Evolutionary conservation across 2,797 vertebrate species (phyloP), one percentile per base, ranked within the genome.

Genomic region (Crax fasciolata): DNA sequence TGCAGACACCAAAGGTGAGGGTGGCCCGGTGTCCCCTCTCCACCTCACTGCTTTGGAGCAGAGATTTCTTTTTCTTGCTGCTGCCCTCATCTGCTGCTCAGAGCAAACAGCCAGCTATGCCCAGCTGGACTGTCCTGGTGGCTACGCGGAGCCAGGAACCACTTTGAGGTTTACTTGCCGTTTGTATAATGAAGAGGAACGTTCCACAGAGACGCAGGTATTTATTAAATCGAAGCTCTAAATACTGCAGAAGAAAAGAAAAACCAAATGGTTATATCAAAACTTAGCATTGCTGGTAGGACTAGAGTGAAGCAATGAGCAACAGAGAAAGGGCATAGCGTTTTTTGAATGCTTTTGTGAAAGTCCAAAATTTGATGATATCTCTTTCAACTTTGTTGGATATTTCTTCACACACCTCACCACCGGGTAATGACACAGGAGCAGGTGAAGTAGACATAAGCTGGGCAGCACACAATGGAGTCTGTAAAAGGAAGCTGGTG

Each of bases 211-310:
- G 98, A 54, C 99, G 98, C 48, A 99, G 97, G 1, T 68, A 97
- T 97, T 97, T 99, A 98, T 98, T 99, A 98, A 99, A 99, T 59
- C 99, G 98, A 94, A 99, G 97, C 96, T 99, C 99, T 97, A 99
- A 97, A 84, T 99, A 99, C 99, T 99, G 96, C 70, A 97, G 89
- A 93, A 96, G 84, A 96, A 58, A 95, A 96, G 71, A 95, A 91
- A 76, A 44, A 86, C 10, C 10, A 58, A 73, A 65, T 13, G 4
- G 55, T 90, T 52, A 16, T 63, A n/a, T 25, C 3, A 1, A 83
- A 91, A 82, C 25, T 66, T 55, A 32, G 14, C 25, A 57, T 16
- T 78, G 27, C 17, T 52, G 27, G 35, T 57, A 87, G 6, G 16
- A 82, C 20, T 54, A 32, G 24, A 81, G 20, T 32, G 58, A 93